Evolutionary conservation across 2,797 vertebrate species (phyloP).

Genomic region (Morus bassanus): DNA sequence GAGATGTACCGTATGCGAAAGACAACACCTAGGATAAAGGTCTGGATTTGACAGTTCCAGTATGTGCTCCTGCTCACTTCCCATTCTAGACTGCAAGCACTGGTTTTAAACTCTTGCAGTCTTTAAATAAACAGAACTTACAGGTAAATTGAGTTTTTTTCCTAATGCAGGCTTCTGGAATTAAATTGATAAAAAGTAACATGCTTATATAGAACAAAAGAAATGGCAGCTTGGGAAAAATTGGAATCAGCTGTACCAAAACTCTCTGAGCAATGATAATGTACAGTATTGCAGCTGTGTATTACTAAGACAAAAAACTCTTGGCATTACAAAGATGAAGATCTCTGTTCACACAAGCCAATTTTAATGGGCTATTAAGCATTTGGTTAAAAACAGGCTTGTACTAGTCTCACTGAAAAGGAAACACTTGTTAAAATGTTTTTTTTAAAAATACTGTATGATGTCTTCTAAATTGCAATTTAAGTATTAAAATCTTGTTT

Average conservation of each 20-base stretch:
- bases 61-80: neutral
- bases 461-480: conserved; percentile 54
- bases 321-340: conserved; percentile 38
- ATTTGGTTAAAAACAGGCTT: conserved; percentile 63
- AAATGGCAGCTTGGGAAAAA: neutral
- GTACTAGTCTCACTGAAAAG: conserved; percentile 51
- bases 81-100: neutral
- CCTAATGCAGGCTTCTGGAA: conserved; percentile 2
- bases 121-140: conserved; percentile 4
- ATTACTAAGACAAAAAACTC: conserved; percentile 43
- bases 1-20: conserved; percentile 5
- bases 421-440: conserved; percentile 56
- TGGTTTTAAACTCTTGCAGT: neutral
- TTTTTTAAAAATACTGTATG: conserved; percentile 56
- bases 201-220: conserved; percentile 46
- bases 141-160: conserved; percentile 25
- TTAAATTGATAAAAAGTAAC: conserved; percentile 26
- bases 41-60: conserved; percentile 35
- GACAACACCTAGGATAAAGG: neutral
- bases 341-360: conserved; percentile 32
- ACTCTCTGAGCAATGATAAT: neutral
- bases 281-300: conserved; percentile 24
- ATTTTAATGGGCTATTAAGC: conserved; percentile 37
- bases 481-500: conserved; percentile 89
- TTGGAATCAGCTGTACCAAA: neutral